Evolutionary conservation across 2,113 vertebrate species (phyloP), one percentile per base, ranked within the genome.

Genomic region (Upupa epops): DNA sequence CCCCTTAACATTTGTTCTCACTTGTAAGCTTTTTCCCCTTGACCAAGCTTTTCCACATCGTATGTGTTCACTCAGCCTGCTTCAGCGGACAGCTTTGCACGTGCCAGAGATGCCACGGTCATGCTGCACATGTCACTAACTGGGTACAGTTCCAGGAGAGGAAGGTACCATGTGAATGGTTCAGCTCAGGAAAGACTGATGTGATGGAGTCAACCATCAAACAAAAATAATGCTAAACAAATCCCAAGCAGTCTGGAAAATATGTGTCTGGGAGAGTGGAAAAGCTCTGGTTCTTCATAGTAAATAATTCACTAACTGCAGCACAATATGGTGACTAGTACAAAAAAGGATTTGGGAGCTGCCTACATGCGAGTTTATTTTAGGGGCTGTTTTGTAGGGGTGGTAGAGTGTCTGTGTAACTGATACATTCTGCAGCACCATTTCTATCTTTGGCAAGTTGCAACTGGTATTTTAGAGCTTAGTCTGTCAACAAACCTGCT

Each of bases 391-490:
- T 88, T 76, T 73, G 29, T 15, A 34, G 77, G 54, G 17, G 28
- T 90, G 70, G 58, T 59, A 86, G 76, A 64, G 70, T 76, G 66
- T 86, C 51, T 78, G 74, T 59, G 71, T 90, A 89, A 84, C 74
- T 77, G 88, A 82, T 92, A 82, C 34, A 36, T 92, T 87, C 81
- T 80, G 68, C 66, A 90, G 46, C 78, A 87, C 88, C n/a, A 20
- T 69, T 89, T 93, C 80, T 86, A 84, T 93, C 73, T 90, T 92
- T 48, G 78, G 55, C 65, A 90, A 54, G 46, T 9, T 72, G 49
- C 58, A 74, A n/a, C 46, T 54, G 76, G 45, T 75, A 14, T 72
- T 78, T 82, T 55, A 46, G 36, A 84, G 37, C 22, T 48, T 32
- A 76, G 48, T 42, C 3, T 26, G 66, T 73, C 68, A 45, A 51